These are phyloP conservation scores for Eurypyga helias DNA, from an alignment of 2,113 vertebrate species.

Conservation along the genomic window DNA sequence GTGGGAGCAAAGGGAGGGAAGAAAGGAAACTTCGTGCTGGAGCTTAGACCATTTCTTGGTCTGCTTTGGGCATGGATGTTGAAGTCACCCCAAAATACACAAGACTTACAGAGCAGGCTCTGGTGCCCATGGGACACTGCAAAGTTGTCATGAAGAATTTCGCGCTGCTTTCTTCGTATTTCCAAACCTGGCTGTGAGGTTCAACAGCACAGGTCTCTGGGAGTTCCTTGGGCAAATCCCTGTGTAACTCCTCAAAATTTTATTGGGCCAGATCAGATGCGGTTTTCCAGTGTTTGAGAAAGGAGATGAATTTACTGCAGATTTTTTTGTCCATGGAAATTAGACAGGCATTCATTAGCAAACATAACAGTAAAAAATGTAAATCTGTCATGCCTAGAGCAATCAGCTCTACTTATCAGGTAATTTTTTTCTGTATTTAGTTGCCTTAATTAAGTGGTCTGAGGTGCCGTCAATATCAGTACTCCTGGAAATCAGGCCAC, in stretches of 20 bases:
- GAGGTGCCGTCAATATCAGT: neutral
- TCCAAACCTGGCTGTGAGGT: neutral
- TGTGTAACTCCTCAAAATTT: neutral
- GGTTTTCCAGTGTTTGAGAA: neutral
- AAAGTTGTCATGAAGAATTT: neutral
- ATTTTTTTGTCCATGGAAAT: neutral
- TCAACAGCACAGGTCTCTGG: neutral
- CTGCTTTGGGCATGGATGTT: accelerated
- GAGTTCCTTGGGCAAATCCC: neutral
- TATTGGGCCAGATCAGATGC: accelerated
- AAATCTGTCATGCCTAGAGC: neutral
- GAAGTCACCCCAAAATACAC: neutral
- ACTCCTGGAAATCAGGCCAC: neutral
- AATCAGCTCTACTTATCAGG: neutral
- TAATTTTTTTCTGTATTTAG: neutral
- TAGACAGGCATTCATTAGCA: neutral
- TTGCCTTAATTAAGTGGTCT: neutral
- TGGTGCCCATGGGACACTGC: too few species aligned
- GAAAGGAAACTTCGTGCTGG: neutral
- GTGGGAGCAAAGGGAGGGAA: neutral
- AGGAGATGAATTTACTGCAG: neutral
- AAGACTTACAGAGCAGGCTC: neutral
- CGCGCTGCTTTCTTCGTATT: accelerated
- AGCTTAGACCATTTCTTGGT: neutral
- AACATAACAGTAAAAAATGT: neutral